Evolutionary conservation across 1,140 invertebrate genomes (phyloP), one percentile per base, ranked within the genome.

Genomic region (Palaemon carinicauda): DNA sequence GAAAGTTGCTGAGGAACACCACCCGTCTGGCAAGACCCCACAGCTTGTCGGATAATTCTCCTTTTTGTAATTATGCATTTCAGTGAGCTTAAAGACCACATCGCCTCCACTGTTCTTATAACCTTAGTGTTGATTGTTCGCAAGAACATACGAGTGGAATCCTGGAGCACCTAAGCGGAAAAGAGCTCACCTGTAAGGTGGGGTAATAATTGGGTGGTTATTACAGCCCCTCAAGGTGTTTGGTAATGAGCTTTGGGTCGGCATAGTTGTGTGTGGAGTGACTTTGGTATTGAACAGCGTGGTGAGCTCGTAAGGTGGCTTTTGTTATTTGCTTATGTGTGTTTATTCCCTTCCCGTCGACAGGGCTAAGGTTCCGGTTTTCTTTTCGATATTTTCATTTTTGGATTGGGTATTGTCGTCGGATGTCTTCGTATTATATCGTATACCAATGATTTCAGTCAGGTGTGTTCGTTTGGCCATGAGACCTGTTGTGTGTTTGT

Each of bases 41-140:
- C 21, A 41, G 17, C 73, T 53, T 78, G 83, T 86, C 74, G 77
- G 83, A 80, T 86, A 69, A 86, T 86, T 54, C 77, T 65, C 65
- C 80, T 86, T 80, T 85, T 86, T 80, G 77, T 86, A 86, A 86
- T 86, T 86, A 86, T 86, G 83, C 41, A 80, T 86, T 86, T 86
- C 65, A 86, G 83, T 86, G 83, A 73, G 77, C 77, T 80, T 86
- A 86, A 86, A 73, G 77, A 41, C 83, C n/a, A 73, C 77, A 50
- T 54, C 51, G 77, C 17, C 83, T 78, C 73, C 83, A 80, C 77
- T 78, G 83, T 54, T 53, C 54, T 75, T 71, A 31, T 53, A 80
- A 53, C 83, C 65, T 75, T 79, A 53, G 65, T 79, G 54, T 80
- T 86, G 50, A 71, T 31, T 69, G 69, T 71, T 65, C 41, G 24